Evolutionary conservation across 2,888 invertebrate species (phyloP).

Genomic region (Polydrusus pterygomalis): DNA sequence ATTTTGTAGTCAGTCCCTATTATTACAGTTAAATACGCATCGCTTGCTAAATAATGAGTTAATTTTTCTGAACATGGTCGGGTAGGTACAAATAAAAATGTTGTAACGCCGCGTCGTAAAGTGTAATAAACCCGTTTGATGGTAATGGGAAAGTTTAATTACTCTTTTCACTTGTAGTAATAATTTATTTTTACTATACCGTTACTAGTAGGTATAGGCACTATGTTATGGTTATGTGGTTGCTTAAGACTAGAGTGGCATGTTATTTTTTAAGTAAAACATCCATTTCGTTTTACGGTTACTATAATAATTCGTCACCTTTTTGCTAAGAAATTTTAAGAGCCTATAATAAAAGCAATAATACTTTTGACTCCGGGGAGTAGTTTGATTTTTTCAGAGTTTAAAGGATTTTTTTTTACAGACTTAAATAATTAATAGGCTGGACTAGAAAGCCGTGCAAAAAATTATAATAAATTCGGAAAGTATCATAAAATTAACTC

Average conservation of each 20-base stretch:
- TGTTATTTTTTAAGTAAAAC: not conserved
- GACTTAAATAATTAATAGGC: too few species aligned
- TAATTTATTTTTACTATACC: constrained; percentile 35
- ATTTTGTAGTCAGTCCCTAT: too few species aligned
- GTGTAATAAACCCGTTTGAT: constrained; percentile 39
- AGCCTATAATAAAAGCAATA: too few species aligned
- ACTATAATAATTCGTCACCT: not conserved
- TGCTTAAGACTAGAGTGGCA: not conserved
- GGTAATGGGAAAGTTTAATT: constrained; percentile 46
- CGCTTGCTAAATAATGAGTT: too few species aligned
- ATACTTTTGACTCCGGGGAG: too few species aligned
- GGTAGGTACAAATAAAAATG: constrained; percentile 13
- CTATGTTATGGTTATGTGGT: constrained; percentile 15
- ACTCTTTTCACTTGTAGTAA: constrained; percentile 43
- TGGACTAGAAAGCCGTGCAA: too few species aligned
- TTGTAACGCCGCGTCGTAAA: constrained; percentile 15
- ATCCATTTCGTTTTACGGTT: not conserved
- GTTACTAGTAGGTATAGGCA: constrained; percentile 20
- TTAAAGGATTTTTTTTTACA: too few species aligned
- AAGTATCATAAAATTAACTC: too few species aligned
- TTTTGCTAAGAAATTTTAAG: not conserved
- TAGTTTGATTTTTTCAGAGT: too few species aligned
- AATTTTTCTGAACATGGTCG: constrained; percentile 21
- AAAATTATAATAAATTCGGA: too few species aligned
- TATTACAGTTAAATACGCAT: not conserved